Evolutionary conservation across 2,797 vertebrate genomes (phyloP), one percentile per base, ranked within the genome.

Genomic region (Eospalax fontanierii): DNA sequence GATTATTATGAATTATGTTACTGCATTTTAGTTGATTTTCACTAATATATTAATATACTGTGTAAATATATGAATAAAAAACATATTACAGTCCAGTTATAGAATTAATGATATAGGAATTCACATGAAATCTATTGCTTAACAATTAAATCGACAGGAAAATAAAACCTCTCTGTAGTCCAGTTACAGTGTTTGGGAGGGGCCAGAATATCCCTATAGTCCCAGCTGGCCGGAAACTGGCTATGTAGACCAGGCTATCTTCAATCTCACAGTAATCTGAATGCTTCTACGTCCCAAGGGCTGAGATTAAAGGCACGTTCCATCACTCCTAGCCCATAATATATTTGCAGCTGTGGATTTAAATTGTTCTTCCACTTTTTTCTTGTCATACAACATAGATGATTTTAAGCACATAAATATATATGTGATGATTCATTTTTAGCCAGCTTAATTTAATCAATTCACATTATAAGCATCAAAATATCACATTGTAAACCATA

Each of bases 11-110:
- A n/a, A 4, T 12, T 73, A 14, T 76, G 1, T 40, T 75, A 6
- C 3, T 71, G 73, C 26, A 92, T n/a, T 90, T 92, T 66, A 65
- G 6, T 73, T 96, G 11, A 87, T 79, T 88, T 90, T 71, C 4
- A 84, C 33, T 90, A 74, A 16, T 3, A 66, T 38, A 33, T 43
- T 85, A 83, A 73, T 54, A 28, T 0, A 78, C 33, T 18, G 22
- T 2, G 71, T 91, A 63, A 74, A 93, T 40, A 84, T 35, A 43
- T 16, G 38, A 54, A 65, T 79, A 73, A 43, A 43, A 75, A 50
- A 65, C 21, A 59, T 8, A 68, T 38, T 87, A 68, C 15, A 35
- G 2, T 40, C 46, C 12, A 73, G 3, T 86, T 22, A 76, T 33
- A 40, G 15, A 92, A 73, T 63, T 43, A n/a, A 87, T 66, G 12